Base-by-base conservation (phyloP, 2,888 invertebrate species). In the Oeneis ivallda region DNA sequence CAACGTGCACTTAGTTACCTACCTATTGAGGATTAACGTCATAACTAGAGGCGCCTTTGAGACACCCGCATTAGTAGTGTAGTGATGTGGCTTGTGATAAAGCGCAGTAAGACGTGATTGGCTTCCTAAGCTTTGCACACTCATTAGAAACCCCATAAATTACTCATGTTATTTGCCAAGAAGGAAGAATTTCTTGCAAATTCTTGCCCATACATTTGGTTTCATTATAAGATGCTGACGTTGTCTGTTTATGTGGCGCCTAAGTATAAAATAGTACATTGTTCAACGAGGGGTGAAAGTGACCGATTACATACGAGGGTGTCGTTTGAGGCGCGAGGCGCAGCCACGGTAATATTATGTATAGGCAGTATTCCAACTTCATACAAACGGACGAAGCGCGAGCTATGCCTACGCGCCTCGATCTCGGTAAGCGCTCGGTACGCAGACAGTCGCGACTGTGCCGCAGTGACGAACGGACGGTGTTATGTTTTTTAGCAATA, bases 61-160 rank as follows among this genome's bases (percentile, higher is more conserved):
- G 52, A 26, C 50, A 60, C 17, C 47, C 50, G 19, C 61, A 66
- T 66, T 69, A 61, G 50, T 49, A 64, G 63, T 64, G 49, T 17
- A 50, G 13, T 37, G 39, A 52, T 47, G 66, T 57, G 57, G 60
- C 61, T 34, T 41, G 52, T 45, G 56, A 41, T 62, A 50, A 68
- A 58, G 52, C 62, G 63, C 66, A 56, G 17, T 62, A 17, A 13
- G 32, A 66, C 69, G 69, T 69, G 68, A 69, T 34, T 41, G 8
- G 68, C 41, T 37, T 62, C 17, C 26, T 66, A 64, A 41, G 58
- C 10, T 43, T 1, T 39, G 57, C 69, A 64, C 32, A 56, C 63
- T 57, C 67, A 79, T 84, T 85, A 82, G 78, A 80, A 79, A 85
- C 84, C 73, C 77, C 50, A 65, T 65, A 67, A 68, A 61, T 39